Evolutionary conservation across 1,140 invertebrate genomes (phyloP).

Genomic region (Diabrotica undecimpunctata): DNA sequence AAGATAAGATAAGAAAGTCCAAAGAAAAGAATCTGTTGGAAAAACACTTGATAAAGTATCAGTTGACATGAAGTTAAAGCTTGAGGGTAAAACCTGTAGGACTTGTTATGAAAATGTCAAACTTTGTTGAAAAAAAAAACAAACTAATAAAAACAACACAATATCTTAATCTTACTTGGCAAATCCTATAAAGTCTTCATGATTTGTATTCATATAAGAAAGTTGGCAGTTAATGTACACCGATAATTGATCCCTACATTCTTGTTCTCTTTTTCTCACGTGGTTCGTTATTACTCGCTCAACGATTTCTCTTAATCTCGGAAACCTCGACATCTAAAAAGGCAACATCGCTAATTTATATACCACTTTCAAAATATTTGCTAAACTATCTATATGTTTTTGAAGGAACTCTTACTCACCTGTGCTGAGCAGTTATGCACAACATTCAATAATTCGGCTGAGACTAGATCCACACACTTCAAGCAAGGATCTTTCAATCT

Average conservation of each 20-base stretch:
- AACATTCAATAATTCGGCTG: slow-evolving; percentile 90
- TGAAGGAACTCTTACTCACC: slow-evolving; percentile 52
- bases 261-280: slow-evolving; percentile 89
- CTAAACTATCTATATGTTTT: not conserved
- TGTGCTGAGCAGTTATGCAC: slow-evolving; percentile 91
- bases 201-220: slow-evolving; percentile 99
- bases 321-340: slow-evolving; percentile 89
- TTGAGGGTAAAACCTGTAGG: too few species aligned
- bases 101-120: too few species aligned
- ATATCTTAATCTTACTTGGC: slow-evolving; percentile 76
- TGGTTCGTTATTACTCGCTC: slow-evolving; percentile 94
- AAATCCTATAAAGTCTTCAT: slow-evolving; percentile 99
- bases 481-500: slow-evolving; percentile 95
- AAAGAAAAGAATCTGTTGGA: too few species aligned
- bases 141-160: too few species aligned
- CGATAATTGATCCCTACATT: slow-evolving; percentile 93
- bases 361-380: not conserved
- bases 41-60: too few species aligned
- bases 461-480: slow-evolving; percentile 97
- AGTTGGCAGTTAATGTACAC: slow-evolving; percentile 94
- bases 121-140: too few species aligned
- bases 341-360: not conserved
- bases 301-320: slow-evolving; percentile 93
- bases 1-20: too few species aligned
- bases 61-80: too few species aligned